Evolutionary conservation across 2,888 invertebrate genomes (phyloP).

Genomic region (Polydrusus pterygomalis): DNA sequence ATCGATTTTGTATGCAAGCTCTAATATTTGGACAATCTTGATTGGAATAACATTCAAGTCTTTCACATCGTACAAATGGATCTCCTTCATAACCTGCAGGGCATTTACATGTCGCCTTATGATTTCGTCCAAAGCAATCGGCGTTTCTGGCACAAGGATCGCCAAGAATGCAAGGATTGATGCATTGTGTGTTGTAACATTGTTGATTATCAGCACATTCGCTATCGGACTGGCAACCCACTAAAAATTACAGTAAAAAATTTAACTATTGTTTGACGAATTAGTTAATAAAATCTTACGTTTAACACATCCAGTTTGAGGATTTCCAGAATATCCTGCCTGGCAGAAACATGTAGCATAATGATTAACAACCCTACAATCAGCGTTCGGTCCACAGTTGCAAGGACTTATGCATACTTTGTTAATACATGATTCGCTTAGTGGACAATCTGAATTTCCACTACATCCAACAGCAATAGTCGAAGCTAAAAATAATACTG

Average conservation of each 20-base stretch:
- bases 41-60: slow-evolving; percentile 86
- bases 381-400: slow-evolving; percentile 88
- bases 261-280: neutral
- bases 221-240: slow-evolving; percentile 87
- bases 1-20: slow-evolving; percentile 82
- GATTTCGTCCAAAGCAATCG: slow-evolving; percentile 87
- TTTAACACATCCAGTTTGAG: slow-evolving; percentile 86
- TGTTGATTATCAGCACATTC: slow-evolving; percentile 88
- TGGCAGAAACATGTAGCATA: slow-evolving; percentile 90
- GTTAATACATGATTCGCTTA: slow-evolving; percentile 89
- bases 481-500: slow-evolving; percentile 72
- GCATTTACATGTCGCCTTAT: slow-evolving; percentile 88
- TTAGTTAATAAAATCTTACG: slow-evolving; percentile 70
- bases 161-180: slow-evolving; percentile 85
- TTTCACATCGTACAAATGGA: slow-evolving; percentile 85
- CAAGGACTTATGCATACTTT: slow-evolving; percentile 88
- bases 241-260: slow-evolving; percentile 69
- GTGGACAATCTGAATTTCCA: slow-evolving; percentile 86
- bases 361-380: slow-evolving; percentile 88
- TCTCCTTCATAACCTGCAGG: slow-evolving; percentile 85
- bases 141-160: slow-evolving; percentile 90
- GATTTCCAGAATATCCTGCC: slow-evolving; percentile 89
- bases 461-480: slow-evolving; percentile 83
- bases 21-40: slow-evolving; percentile 86
- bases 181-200: slow-evolving; percentile 88